These are phyloP conservation scores for Lamprotornis superbus DNA, from an alignment of 2,113 vertebrate species.

Conservation along the genomic window DNA sequence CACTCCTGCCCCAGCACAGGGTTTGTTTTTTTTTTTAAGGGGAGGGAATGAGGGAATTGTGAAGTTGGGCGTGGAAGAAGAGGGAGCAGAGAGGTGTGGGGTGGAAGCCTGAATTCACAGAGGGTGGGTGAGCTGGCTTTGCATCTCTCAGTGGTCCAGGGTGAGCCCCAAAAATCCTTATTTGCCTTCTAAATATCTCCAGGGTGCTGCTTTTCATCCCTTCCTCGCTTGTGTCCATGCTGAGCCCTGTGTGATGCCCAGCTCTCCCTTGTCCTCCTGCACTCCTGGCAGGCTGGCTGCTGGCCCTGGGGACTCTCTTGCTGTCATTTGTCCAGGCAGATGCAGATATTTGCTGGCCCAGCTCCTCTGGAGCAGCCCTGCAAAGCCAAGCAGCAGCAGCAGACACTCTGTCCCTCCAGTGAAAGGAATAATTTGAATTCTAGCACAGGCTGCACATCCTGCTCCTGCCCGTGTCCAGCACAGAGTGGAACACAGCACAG, in stretches of 20 bases:
- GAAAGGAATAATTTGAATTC: background rate
- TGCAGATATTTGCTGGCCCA: background rate
- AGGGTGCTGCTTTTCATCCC: background rate
- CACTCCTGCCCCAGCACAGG: background rate
- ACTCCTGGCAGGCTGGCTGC: background rate
- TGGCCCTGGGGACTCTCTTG: background rate
- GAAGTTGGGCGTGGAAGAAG: no score
- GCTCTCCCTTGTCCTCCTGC: background rate
- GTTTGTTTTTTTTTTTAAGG: background rate
- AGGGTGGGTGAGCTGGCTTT: background rate
- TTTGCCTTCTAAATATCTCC: background rate
- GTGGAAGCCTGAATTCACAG: background rate
- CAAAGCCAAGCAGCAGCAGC: background rate
- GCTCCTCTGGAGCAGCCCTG: background rate
- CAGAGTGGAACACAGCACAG: background rate
- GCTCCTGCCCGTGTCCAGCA: background rate
- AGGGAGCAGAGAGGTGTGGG: no score
- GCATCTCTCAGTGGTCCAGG: background rate
- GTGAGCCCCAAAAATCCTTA: background rate
- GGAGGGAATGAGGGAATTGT: no score
- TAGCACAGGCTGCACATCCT: background rate
- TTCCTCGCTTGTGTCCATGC: background rate
- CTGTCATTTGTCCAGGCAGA: background rate
- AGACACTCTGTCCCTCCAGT: background rate
- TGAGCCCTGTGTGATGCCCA: rapidly evolving